Percentiles rank a stretch among this genome's conserved stretches.
phyloP scores from a whole-genome alignment of 2,797 vertebrate genomes.

The Vultur gryphus region DNA sequence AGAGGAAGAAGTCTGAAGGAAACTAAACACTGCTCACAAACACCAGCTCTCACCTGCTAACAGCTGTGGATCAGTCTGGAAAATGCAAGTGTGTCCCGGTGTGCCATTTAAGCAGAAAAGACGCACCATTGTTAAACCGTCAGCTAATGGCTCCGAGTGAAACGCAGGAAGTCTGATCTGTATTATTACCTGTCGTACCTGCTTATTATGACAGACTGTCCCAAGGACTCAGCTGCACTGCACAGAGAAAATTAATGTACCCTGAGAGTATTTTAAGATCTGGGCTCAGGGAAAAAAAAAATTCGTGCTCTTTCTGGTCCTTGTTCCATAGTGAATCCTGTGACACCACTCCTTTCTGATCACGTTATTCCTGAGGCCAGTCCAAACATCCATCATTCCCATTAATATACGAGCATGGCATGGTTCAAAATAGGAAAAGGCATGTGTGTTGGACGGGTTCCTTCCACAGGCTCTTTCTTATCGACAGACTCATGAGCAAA shows the following conservation, averaged over 20 bases:
- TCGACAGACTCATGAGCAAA: neutral
- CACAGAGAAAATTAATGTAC: neutral
- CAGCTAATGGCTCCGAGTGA: accelerated
- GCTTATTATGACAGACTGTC: neutral
- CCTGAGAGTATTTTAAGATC: neutral
- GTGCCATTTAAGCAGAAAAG: neutral
- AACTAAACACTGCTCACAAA: neutral
- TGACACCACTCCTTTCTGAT: neutral
- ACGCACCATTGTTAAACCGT: accelerated
- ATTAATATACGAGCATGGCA: accelerated
- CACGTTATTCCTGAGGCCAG: neutral
- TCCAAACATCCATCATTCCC: neutral
- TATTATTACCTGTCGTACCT: neutral
- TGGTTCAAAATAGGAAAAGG: neutral
- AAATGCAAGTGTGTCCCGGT: neutral
- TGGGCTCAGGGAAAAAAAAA: neutral
- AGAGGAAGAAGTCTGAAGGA: neutral
- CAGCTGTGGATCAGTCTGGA: neutral
- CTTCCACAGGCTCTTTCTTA: neutral
- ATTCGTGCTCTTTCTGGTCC: neutral
- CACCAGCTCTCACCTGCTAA: neutral
- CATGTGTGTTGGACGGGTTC: accelerated
- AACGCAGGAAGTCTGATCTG: neutral
- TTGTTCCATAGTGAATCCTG: neutral
- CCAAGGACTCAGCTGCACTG: neutral